Conservation (phyloP, 35 echinoderm and acorn worm genomes). For the Heliocidaris tuberculata region DNA sequence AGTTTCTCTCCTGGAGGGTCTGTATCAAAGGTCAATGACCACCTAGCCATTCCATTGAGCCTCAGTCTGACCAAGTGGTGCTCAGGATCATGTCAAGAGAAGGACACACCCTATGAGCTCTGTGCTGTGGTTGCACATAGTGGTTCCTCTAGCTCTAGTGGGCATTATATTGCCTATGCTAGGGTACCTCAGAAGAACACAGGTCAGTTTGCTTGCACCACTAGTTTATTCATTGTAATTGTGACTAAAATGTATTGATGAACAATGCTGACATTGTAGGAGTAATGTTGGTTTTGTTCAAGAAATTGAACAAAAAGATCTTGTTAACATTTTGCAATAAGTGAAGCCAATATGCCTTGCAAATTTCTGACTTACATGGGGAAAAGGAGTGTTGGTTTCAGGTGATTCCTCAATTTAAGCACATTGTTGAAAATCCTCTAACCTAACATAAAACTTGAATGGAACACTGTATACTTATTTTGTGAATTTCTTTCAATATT, state of each 20-base stretch:
- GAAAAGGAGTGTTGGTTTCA: too few relatives aligned
- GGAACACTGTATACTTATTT: too few relatives aligned
- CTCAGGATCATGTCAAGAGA: conserved; percentile 66
- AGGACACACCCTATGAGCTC: conserved; percentile 57
- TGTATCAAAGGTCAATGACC: conserved; percentile 90
- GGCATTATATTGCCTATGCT: conserved; percentile 90
- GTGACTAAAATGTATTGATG: background rate
- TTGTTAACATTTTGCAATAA: too few relatives aligned
- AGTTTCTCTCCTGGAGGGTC: conserved; percentile 85
- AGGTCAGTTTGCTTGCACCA: background rate
- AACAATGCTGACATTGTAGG: background rate
- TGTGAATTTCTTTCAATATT: too few relatives aligned
- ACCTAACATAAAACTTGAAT: too few relatives aligned
- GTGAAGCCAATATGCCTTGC: too few relatives aligned
- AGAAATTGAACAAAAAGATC: too few relatives aligned
- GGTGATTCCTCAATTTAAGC: too few relatives aligned
- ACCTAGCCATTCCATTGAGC: conserved; percentile 68
- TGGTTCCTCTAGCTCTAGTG: conserved; percentile 88
- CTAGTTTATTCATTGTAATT: background rate
- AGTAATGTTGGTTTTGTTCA: too few relatives aligned
- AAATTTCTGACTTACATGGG: too few relatives aligned
- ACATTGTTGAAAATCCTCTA: too few relatives aligned
- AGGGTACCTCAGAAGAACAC: conserved; percentile 55
- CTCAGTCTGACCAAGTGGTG: conserved; percentile 84
- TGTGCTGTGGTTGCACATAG: conserved; percentile 90